These are phyloP conservation scores for Epinephelus fuscoguttatus DNA, from an alignment of 2,113 vertebrate genomes.

Conservation along the genomic window DNA sequence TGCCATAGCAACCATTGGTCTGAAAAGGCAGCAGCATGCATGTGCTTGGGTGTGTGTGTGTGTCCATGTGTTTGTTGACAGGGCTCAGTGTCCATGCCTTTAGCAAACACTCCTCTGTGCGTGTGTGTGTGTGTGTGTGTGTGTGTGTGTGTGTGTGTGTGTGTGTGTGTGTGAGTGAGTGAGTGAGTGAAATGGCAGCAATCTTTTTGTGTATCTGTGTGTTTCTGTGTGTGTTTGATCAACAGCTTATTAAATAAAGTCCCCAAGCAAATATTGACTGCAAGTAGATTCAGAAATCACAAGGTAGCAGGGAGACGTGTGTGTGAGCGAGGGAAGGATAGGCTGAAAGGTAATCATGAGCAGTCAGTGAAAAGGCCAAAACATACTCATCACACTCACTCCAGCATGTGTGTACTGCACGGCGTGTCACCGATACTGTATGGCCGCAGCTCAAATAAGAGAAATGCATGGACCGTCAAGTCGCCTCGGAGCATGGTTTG, in stretches of 20 bases:
- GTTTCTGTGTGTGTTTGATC: constrained; percentile 46
- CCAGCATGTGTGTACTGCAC: constrained; percentile 61
- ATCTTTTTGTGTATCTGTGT: constrained; percentile 7
- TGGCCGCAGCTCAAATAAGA: not conserved
- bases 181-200: constrained; percentile 19
- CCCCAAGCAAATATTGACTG: constrained; percentile 53
- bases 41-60: constrained; percentile 24
- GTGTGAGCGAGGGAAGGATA: not conserved
- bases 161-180: not conserved
- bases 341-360: constrained; percentile 43
- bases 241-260: constrained; percentile 54
- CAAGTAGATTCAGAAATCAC: constrained; percentile 34
- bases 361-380: constrained; percentile 47
- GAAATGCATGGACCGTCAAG: constrained; percentile 57
- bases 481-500: constrained; percentile 57
- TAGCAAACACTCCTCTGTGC: constrained; percentile 48
- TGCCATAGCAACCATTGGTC: constrained; percentile 73
- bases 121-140: not conserved
- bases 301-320: constrained; percentile 23
- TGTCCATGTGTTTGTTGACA: constrained; percentile 39
- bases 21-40: constrained; percentile 47
- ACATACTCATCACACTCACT: constrained; percentile 40
- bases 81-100: constrained; percentile 39
- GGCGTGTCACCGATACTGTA: constrained; percentile 10
- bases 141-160: no score